A percentile compares a stretch with the other conserved stretches of the same genome.
phyloP scores from a whole-genome alignment of 2,113 vertebrate species.

The Phaethon lepturus region DNA sequence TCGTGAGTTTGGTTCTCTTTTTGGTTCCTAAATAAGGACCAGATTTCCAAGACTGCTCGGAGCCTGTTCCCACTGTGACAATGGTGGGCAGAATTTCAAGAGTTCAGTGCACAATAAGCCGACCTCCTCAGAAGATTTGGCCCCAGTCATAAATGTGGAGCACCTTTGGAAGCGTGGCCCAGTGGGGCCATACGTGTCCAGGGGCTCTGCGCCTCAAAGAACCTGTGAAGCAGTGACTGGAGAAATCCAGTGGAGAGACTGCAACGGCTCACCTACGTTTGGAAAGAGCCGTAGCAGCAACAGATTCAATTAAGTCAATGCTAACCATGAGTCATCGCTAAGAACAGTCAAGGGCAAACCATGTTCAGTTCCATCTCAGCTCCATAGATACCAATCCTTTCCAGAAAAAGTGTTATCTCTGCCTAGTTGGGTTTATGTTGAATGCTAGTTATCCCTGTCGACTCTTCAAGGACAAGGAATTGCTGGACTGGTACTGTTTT shows the following conservation, averaged over 20 bases:
- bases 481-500: neutral
- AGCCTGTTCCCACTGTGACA: conserved; percentile 53
- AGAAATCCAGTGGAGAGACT: neutral
- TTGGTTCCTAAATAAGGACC: conserved; percentile 47
- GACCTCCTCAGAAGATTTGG: conserved; percentile 10
- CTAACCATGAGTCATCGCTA: neutral
- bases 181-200: neutral
- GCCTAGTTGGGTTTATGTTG: neutral
- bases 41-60: conserved; percentile 51
- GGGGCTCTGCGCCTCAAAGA: neutral
- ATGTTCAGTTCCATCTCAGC: neutral
- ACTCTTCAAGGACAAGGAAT: neutral
- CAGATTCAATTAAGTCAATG: neutral
- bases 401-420: neutral
- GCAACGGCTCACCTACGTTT: neutral
- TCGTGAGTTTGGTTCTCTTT: conserved; percentile 45
- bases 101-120: conserved; percentile 20
- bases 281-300: neutral
- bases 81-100: conserved; percentile 63
- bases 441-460: neutral
- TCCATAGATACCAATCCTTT: neutral
- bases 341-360: neutral
- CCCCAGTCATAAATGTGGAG: neutral
- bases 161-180: neutral
- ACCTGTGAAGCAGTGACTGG: neutral